A percentile compares a stretch with the other conserved stretches of the same genome.
Evolutionary conservation across 2,113 vertebrate species (phyloP).

Genomic region (Anser cygnoides): DNA sequence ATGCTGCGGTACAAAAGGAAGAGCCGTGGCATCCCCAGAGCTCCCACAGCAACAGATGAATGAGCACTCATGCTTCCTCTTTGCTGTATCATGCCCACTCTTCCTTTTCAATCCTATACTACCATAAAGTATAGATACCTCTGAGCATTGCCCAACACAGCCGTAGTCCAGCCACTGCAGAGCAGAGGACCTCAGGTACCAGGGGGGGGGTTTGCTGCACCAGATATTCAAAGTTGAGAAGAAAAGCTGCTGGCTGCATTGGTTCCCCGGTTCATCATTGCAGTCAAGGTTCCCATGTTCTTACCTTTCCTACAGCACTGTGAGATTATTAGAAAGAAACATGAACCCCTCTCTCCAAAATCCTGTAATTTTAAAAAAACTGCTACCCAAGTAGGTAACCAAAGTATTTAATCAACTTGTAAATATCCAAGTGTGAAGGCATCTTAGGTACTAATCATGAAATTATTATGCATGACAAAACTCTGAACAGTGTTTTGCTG

Average conservation of each 20-base stretch:
- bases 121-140: not conserved
- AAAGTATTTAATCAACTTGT: constrained; percentile 21
- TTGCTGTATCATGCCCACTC: fast-evolving
- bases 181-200: not conserved
- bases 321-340: not conserved
- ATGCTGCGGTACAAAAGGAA: fast-evolving
- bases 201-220: not conserved
- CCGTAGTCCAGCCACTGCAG: not conserved
- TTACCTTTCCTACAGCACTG: not conserved
- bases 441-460: constrained; percentile 26
- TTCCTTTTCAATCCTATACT: not conserved
- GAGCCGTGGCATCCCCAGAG: not conserved
- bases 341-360: not conserved
- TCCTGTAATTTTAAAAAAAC: not conserved
- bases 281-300: not conserved
- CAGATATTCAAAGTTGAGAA: not conserved
- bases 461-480: constrained; percentile 60
- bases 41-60: not conserved
- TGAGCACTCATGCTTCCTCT: not conserved
- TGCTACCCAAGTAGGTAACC: not conserved
- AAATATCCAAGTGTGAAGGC: constrained; percentile 27
- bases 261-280: not conserved
- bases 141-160: not conserved
- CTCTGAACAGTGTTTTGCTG: constrained; percentile 49
- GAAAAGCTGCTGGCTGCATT: not conserved